phyloP scores from a whole-genome alignment of 2,113 vertebrate species.

The Acrocephalus kingi region DNA sequence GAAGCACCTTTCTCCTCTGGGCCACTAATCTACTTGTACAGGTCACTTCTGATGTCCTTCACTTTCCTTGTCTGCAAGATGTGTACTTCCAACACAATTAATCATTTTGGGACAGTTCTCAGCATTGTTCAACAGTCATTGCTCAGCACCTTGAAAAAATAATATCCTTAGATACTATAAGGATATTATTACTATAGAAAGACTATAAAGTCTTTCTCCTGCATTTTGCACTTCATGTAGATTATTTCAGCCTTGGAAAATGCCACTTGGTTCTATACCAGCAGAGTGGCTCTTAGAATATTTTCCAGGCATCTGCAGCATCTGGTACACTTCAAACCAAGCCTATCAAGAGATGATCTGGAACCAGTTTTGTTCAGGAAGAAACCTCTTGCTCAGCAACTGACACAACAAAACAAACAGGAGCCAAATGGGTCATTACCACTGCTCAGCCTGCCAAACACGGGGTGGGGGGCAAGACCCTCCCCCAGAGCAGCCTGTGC shows the following conservation, averaged over 20 bases:
- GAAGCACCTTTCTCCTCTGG: neutral
- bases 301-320: neutral
- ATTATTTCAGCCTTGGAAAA: neutral
- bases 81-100: neutral
- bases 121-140: neutral
- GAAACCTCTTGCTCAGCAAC: conserved; percentile 6
- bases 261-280: neutral
- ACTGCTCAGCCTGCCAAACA: neutral
- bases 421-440: neutral
- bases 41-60: neutral
- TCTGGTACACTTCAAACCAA: neutral
- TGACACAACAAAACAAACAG: neutral
- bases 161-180: neutral
- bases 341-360: neutral
- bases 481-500: neutral
- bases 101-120: neutral
- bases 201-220: neutral
- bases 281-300: neutral
- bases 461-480: neutral
- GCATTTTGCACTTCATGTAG: neutral
- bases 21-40: neutral
- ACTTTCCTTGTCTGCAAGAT: neutral
- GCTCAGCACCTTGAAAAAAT: neutral
- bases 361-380: neutral
- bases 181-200: too few species aligned